A percentile compares a stretch with the other conserved stretches of the same genome.
Evolutionary conservation across 2,888 invertebrate genomes (phyloP).

Genomic region (Drosophila demipolita): DNA sequence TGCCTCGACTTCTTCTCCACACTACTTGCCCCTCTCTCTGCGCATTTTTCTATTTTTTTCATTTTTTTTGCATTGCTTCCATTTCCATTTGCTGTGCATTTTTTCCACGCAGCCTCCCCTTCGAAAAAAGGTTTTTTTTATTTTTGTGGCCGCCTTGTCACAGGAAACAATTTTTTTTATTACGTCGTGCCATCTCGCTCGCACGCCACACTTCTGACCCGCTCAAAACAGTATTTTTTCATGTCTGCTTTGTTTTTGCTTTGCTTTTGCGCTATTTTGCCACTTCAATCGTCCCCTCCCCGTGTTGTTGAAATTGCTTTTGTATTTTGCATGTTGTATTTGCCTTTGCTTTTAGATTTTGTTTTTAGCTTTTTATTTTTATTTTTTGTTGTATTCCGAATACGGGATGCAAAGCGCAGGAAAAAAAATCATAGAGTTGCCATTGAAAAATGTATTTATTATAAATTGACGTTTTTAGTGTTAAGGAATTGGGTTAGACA

Average conservation of each 20-base stretch:
- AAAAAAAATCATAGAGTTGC: conserved; percentile 66
- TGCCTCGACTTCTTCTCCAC: conserved; percentile 72
- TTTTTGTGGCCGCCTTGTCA: conserved; percentile 63
- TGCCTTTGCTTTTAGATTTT: conserved; percentile 67
- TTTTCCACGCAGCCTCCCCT: conserved; percentile 77
- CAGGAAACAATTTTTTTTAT: conserved; percentile 76
- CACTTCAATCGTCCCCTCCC: conserved; percentile 42
- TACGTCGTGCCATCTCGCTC: conserved; percentile 58
- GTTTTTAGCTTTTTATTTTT: conserved; percentile 61
- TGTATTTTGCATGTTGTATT: conserved; percentile 56
- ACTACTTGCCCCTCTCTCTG: conserved; percentile 40
- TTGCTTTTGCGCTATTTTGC: conserved; percentile 44
- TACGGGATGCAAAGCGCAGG: conserved; percentile 2
- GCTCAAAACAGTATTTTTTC: conserved; percentile 66
- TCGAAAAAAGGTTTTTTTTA: conserved; percentile 45
- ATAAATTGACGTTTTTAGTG: conserved; percentile 38
- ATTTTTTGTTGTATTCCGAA: conserved; percentile 28
- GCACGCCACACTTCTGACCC: conserved; percentile 59
- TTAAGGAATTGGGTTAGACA: conserved; percentile 54
- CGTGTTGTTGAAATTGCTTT: conserved; percentile 41
- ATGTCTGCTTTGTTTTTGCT: conserved; percentile 37
- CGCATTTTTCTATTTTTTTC: conserved; percentile 30
- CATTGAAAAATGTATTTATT: conserved; percentile 69
- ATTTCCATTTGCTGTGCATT: conserved; percentile 78
- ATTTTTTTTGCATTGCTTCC: conserved; percentile 58